Conservation (phyloP, 2,113 vertebrate genomes). For the Vidua chalybeata region DNA sequence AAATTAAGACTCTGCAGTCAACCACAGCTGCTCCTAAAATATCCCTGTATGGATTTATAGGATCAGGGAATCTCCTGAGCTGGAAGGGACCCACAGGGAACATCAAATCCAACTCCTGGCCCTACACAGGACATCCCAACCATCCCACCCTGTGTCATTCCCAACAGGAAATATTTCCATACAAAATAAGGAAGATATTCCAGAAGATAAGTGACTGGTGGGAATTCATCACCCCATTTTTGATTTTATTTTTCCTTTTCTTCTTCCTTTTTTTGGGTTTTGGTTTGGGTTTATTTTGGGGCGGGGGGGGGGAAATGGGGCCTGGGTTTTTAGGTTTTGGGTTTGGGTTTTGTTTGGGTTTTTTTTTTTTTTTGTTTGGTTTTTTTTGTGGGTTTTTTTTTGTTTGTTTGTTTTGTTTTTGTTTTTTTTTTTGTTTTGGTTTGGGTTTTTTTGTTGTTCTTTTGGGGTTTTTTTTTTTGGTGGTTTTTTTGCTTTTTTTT, state of each 20-base stretch:
- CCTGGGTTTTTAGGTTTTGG: background rate
- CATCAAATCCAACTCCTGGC: background rate
- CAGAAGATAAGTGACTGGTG: background rate
- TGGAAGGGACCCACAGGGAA: background rate
- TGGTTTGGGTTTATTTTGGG: too few species aligned
- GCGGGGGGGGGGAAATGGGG: fast-evolving
- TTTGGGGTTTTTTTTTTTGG: background rate
- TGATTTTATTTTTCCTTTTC: background rate
- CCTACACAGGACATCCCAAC: background rate
- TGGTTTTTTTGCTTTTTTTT: background rate
- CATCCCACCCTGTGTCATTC: too few species aligned
- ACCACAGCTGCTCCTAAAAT: background rate
- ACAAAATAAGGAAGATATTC: background rate
- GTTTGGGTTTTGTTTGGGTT: background rate
- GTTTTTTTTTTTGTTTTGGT: too few species aligned
- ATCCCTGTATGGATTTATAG: background rate
- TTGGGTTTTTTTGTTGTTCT: background rate
- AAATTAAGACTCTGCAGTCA: background rate
- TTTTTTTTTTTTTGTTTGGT: background rate
- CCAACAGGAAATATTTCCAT: background rate
- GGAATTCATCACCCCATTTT: background rate
- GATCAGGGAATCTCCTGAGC: background rate
- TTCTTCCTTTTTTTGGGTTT: fast-evolving
- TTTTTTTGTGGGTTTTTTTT: background rate
- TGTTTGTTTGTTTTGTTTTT: background rate